These are phyloP conservation scores for Plumapathes pennacea DNA, from an alignment of 92 coral and sea anemone genomes.

Conservation along the genomic window DNA sequence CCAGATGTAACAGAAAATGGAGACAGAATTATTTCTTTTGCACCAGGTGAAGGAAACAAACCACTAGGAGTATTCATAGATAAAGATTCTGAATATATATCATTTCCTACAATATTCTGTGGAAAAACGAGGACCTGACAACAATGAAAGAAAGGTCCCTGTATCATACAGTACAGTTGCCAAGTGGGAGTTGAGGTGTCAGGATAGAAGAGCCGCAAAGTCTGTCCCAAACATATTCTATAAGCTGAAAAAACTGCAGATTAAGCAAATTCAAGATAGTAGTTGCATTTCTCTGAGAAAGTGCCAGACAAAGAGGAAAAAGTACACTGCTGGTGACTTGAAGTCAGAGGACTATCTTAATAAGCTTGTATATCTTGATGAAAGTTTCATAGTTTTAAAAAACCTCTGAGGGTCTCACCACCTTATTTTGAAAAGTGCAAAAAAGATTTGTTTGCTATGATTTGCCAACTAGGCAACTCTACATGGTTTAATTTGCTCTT, in stretches of 20 bases:
- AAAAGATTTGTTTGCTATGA: slow-evolving; percentile 68
- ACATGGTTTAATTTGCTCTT: slow-evolving; percentile 68
- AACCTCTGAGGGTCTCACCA: slow-evolving; percentile 46
- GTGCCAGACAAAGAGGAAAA: slow-evolving; percentile 64
- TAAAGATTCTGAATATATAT: slow-evolving; percentile 13
- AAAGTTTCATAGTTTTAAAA: slow-evolving; percentile 57
- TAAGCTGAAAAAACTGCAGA: slow-evolving; percentile 56
- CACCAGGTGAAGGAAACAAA: slow-evolving; percentile 5
- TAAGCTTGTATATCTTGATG: slow-evolving; percentile 43
- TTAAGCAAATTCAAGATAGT: slow-evolving; percentile 57
- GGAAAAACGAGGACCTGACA: too few species aligned
- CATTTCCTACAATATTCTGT: too few species aligned
- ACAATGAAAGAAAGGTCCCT: too few species aligned
- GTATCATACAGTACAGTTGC: too few species aligned
- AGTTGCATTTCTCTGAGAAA: slow-evolving; percentile 46
- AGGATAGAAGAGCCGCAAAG: slow-evolving; percentile 55
- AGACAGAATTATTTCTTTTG: slow-evolving; percentile 15
- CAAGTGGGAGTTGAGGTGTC: slow-evolving; percentile 22
- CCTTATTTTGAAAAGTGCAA: slow-evolving; percentile 35
- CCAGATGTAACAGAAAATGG: slow-evolving; percentile 21
- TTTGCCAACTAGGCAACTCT: slow-evolving; percentile 55
- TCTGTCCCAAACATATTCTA: slow-evolving; percentile 66
- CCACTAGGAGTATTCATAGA: slow-evolving; percentile 3
- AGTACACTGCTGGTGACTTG: slow-evolving; percentile 58
- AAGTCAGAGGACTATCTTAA: slow-evolving; percentile 38